Conservation (phyloP, 2,113 vertebrate genomes). For the Nannobrachium achirus region DNA sequence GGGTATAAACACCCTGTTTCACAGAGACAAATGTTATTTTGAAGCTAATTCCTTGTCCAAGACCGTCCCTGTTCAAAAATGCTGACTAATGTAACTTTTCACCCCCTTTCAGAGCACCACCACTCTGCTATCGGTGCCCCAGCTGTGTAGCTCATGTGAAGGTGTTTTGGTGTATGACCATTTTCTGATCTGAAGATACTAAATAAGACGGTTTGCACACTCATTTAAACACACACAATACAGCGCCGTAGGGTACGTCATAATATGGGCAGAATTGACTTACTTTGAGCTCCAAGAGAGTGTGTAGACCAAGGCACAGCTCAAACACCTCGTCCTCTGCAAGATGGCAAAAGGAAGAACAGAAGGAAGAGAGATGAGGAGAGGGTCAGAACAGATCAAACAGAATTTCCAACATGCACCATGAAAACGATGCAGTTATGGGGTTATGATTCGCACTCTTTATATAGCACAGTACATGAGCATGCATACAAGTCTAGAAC, state of each 20-base stretch:
- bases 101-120: no score
- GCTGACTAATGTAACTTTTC: neutral
- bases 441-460: conserved; percentile 12
- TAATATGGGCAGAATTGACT: no score
- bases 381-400: conserved; percentile 4
- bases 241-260: no score
- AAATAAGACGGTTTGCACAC: no score
- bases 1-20: neutral
- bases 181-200: no score
- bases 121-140: no score
- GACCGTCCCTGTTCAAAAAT: neutral
- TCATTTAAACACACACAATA: no score
- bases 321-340: conserved; percentile 87
- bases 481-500: no score
- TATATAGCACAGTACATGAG: neutral
- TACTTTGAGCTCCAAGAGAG: conserved; percentile 90
- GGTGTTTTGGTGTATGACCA: no score
- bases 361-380: conserved; percentile 13
- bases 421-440: neutral
- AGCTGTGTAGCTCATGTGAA: no score
- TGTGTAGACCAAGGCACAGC: conserved; percentile 89
- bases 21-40: neutral
- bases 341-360: conserved; percentile 33
- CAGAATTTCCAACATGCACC: conserved; percentile 1
- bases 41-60: no score